These are phyloP conservation scores for Drosophila micromelanica DNA, from an alignment of 1,140 invertebrate genomes.

Conservation along the genomic window DNA sequence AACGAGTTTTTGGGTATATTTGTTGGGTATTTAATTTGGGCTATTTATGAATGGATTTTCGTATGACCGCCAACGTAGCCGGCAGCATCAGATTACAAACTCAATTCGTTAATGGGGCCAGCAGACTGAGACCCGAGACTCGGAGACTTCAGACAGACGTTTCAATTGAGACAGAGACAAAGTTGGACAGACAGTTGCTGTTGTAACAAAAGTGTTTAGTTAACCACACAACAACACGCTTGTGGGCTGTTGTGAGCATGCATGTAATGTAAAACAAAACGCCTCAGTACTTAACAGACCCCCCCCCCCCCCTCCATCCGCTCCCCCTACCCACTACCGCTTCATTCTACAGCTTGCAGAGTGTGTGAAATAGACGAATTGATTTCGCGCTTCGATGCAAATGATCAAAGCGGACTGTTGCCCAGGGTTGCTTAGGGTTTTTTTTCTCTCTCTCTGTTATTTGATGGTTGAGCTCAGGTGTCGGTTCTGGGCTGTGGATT, in stretches of 20 bases:
- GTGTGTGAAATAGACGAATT: constrained; percentile 75
- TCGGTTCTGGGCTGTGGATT: constrained; percentile 36
- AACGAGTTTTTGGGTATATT: constrained; percentile 4
- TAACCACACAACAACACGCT: constrained; percentile 53
- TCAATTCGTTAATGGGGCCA: constrained; percentile 65
- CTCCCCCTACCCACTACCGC: background rate
- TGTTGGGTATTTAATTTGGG: constrained; percentile 36
- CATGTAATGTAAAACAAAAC: constrained; percentile 74
- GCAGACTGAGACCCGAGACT: constrained; percentile 29
- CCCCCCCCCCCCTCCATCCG: constrained; percentile 6
- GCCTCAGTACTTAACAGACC: constrained; percentile 35
- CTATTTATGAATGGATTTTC: constrained; percentile 49
- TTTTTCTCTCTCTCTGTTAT: constrained; percentile 10
- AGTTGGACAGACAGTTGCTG: constrained; percentile 13
- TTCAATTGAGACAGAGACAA: constrained; percentile 10
- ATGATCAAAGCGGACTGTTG: constrained; percentile 70
- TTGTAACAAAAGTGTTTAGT: constrained; percentile 52
- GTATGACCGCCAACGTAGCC: constrained; percentile 44
- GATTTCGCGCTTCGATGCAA: constrained; percentile 76
- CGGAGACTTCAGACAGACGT: background rate
- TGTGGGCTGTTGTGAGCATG: constrained; percentile 53
- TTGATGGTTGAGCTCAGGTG: constrained; percentile 53
- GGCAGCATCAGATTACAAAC: constrained; percentile 57
- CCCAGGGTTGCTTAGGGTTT: constrained; percentile 11
- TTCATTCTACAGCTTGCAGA: constrained; percentile 2